Evolutionary conservation across 1,140 invertebrate species (phyloP).

Genomic region (Temnothorax longispinosus): DNA sequence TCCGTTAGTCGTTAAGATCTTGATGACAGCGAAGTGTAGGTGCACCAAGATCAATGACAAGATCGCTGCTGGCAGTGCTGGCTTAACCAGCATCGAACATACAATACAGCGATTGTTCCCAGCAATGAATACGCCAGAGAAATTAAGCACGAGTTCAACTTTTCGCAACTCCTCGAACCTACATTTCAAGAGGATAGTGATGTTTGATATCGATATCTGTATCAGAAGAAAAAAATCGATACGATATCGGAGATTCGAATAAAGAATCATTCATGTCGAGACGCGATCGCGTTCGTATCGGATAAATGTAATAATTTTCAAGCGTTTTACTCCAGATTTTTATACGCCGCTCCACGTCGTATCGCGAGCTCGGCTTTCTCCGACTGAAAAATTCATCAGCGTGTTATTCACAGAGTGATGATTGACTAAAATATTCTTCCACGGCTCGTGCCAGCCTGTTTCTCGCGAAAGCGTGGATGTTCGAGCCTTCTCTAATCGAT

Average conservation of each 20-base stretch:
- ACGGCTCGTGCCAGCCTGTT: neutral
- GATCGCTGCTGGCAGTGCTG: slow-evolving; percentile 46
- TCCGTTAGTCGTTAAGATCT: slow-evolving; percentile 74
- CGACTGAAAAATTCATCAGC: neutral
- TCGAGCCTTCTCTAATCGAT: slow-evolving; percentile 46
- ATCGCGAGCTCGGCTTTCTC: neutral
- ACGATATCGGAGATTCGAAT: neutral
- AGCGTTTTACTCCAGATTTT: neutral
- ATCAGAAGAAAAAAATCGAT: neutral
- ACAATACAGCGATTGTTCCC: neutral
- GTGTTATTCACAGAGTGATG: neutral
- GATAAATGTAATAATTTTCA: neutral
- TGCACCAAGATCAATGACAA: slow-evolving; percentile 19
- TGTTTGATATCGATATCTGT: neutral
- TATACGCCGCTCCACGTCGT: neutral
- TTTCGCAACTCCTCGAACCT: neutral
- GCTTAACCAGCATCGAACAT: neutral
- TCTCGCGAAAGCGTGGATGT: slow-evolving; percentile 26
- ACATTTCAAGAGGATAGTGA: neutral
- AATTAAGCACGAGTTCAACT: neutral
- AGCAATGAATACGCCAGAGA: neutral
- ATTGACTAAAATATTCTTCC: slow-evolving; percentile 25
- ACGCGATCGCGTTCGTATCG: neutral
- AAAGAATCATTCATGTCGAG: neutral
- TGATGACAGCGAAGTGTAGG: slow-evolving; percentile 25